These are phyloP conservation scores for Sinella curviseta DNA, from an alignment of 1,140 invertebrate genomes.

Conservation along the genomic window DNA sequence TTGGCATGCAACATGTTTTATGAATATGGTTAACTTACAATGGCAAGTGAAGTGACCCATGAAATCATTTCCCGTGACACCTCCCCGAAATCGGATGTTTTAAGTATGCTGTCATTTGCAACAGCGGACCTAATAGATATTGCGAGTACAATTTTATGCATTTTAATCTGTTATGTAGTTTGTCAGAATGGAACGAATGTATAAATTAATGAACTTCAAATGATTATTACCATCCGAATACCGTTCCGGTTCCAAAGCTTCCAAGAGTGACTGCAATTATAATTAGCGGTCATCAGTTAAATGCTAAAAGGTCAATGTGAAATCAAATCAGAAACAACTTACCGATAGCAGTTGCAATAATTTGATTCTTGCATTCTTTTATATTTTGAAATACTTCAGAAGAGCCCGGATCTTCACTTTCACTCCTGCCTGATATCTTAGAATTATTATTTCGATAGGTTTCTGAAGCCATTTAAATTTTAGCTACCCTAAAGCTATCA, in stretches of 20 bases:
- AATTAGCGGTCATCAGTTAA: not conserved
- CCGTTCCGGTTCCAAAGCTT: conserved; percentile 27
- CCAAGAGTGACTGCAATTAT: not conserved
- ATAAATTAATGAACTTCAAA: not conserved
- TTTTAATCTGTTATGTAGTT: too few species aligned
- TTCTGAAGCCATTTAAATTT: too few species aligned
- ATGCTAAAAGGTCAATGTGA: too few species aligned
- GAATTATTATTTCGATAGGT: too few species aligned
- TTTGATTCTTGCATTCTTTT: not conserved
- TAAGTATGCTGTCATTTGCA: not conserved
- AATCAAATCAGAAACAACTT: too few species aligned
- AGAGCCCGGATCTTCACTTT: not conserved
- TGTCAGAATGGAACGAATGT: too few species aligned
- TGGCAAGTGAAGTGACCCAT: not conserved
- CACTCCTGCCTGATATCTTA: not conserved
- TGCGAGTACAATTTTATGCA: too few species aligned
- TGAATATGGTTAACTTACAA: not conserved
- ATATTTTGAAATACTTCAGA: not conserved
- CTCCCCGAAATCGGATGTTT: not conserved
- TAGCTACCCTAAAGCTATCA: too few species aligned
- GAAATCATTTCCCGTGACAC: not conserved
- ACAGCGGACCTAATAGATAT: not conserved
- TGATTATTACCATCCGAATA: conserved; percentile 11
- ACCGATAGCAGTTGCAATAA: conserved; percentile 1
- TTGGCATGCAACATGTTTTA: not conserved